A percentile compares a stretch with the other conserved stretches of the same genome.
phyloP scores from a whole-genome alignment of 2,888 invertebrate species.

The Athalia rosae region DNA sequence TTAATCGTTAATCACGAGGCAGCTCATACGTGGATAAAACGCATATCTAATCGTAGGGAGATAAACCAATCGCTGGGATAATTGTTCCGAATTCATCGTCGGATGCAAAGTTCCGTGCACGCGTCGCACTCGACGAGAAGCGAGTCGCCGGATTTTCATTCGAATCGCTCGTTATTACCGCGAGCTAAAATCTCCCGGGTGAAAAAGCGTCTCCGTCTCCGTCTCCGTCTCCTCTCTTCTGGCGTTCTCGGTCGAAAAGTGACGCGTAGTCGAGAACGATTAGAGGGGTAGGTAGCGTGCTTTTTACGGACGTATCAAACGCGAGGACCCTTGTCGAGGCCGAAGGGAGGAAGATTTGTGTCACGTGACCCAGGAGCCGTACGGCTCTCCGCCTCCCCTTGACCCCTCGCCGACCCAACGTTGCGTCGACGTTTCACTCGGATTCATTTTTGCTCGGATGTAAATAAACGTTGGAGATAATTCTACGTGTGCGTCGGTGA shows the following conservation, averaged over 20 bases:
- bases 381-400: no score
- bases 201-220: background rate
- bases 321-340: slow-evolving; percentile 21
- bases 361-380: slow-evolving; percentile 18
- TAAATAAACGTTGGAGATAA: slow-evolving; percentile 1
- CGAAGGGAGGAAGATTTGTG: slow-evolving; percentile 24
- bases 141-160: no score
- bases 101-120: no score
- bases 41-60: background rate
- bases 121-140: no score
- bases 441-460: background rate
- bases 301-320: slow-evolving; percentile 36
- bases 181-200: no score
- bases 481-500: background rate
- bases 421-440: slow-evolving; percentile 2
- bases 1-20: slow-evolving; percentile 33
- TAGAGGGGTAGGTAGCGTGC: slow-evolving; percentile 32
- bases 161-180: no score
- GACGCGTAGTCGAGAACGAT: slow-evolving; percentile 10
- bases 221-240: background rate
- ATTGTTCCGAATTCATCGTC: no score
- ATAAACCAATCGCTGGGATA: slow-evolving; percentile 2
- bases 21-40: no score
- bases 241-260: background rate
- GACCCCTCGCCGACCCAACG: background rate